These are phyloP conservation scores for Drosophila mayaguana DNA, from an alignment of 2,888 invertebrate species.

Conservation along the genomic window DNA sequence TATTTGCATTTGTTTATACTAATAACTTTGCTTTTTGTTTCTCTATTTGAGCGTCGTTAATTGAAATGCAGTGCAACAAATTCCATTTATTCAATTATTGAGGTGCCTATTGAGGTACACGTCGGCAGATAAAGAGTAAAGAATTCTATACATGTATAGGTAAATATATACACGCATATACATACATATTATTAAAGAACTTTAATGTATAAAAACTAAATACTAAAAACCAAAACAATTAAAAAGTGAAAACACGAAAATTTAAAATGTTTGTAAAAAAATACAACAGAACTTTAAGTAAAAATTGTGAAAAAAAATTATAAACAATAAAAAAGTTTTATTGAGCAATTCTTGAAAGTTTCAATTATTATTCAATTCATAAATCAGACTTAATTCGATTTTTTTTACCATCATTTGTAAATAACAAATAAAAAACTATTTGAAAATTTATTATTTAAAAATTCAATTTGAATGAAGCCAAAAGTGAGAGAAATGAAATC, in stretches of 20 bases:
- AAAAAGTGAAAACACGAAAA: constrained; percentile 46
- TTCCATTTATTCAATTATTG: constrained; percentile 76
- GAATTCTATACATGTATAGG: constrained; percentile 49
- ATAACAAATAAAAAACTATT: background rate
- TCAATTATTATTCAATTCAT: constrained; percentile 3
- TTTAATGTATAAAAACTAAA: constrained; percentile 64
- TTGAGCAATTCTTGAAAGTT: constrained; percentile 52
- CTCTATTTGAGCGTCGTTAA: constrained; percentile 32
- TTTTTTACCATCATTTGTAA: background rate
- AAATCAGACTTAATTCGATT: background rate
- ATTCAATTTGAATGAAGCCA: background rate
- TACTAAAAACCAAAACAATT: constrained; percentile 47
- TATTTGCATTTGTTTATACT: constrained; percentile 48
- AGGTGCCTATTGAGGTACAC: constrained; percentile 39
- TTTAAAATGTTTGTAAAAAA: constrained; percentile 57
- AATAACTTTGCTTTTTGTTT: constrained; percentile 27
- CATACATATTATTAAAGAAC: constrained; percentile 62
- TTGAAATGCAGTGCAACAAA: constrained; percentile 71
- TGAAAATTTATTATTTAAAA: background rate
- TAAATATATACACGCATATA: constrained; percentile 54
- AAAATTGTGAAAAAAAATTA: constrained; percentile 64
- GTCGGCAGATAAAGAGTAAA: constrained; percentile 61
- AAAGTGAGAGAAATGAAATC: background rate
- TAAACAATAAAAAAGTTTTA: constrained; percentile 66
- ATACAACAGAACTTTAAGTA: constrained; percentile 48